A percentile compares a stretch with the other conserved stretches of the same genome.
Conservation (phyloP, 2,888 invertebrate species). For the Rhingia rostrata region DNA sequence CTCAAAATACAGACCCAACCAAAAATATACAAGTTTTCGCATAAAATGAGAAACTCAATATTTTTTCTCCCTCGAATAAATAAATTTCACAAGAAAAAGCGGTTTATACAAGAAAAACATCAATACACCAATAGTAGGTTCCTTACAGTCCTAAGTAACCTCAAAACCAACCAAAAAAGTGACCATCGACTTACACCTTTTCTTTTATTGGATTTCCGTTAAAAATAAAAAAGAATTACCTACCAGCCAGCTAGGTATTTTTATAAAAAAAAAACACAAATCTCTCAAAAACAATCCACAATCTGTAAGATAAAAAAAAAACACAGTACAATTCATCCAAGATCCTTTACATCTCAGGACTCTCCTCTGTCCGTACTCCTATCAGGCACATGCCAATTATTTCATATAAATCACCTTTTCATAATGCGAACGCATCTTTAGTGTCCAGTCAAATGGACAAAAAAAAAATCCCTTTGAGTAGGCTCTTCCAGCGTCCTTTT, state of each 20-base stretch:
- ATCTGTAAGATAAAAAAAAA: constrained; percentile 77
- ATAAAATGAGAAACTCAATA: constrained; percentile 8
- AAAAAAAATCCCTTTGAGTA: constrained; percentile 21
- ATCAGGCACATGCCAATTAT: constrained; percentile 78
- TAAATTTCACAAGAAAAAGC: background rate
- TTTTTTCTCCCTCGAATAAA: background rate
- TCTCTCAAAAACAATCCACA: constrained; percentile 77
- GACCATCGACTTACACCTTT: constrained; percentile 60
- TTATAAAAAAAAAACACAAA: constrained; percentile 40
- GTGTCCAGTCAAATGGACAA: constrained; percentile 64
- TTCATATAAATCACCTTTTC: constrained; percentile 69
- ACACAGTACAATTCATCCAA: constrained; percentile 54
- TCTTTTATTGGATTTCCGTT: constrained; percentile 27
- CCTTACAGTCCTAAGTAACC: background rate
- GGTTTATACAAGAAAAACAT: no score
- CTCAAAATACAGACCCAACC: background rate
- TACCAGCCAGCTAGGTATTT: background rate
- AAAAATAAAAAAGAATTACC: background rate
- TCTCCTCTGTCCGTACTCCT: constrained; percentile 21
- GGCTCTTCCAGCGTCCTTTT: constrained; percentile 5
- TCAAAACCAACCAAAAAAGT: constrained; percentile 19
- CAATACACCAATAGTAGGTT: background rate
- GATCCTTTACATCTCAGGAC: constrained; percentile 31
- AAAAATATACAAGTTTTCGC: constrained; percentile 2
- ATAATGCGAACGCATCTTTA: constrained; percentile 29